Evolutionary conservation across 2,888 invertebrate genomes (phyloP).

Genomic region (Cataglyphis albicans): DNA sequence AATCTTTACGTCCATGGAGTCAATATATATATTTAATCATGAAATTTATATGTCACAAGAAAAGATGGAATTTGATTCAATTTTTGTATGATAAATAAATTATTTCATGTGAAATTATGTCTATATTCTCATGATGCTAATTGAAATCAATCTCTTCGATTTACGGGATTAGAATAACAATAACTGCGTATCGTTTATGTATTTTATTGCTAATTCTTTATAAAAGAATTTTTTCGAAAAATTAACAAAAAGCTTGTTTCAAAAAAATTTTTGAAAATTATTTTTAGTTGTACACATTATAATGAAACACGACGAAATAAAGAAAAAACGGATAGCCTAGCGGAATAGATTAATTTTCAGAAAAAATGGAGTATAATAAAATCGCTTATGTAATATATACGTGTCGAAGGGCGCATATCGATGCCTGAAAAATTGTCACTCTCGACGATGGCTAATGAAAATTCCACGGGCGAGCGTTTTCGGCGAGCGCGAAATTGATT

Average conservation of each 20-base stretch:
- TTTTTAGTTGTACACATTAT: background rate
- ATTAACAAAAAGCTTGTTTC: background rate
- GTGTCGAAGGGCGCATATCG: background rate
- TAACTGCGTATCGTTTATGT: too few species aligned
- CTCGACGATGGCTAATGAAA: slow-evolving; percentile 38
- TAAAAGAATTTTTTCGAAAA: background rate
- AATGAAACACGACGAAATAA: background rate
- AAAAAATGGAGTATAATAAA: background rate
- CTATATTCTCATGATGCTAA: background rate
- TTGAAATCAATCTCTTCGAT: background rate
- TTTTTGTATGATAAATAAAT: background rate
- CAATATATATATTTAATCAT: background rate
- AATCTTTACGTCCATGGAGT: background rate
- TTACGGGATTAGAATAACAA: background rate
- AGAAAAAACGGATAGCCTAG: background rate
- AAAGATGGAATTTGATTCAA: background rate
- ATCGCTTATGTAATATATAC: slow-evolving; percentile 4
- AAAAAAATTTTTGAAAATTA: background rate
- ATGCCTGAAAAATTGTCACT: slow-evolving; percentile 9
- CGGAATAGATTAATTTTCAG: slow-evolving; percentile 37
- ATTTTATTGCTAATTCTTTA: background rate
- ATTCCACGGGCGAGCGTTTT: slow-evolving; percentile 41
- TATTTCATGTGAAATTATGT: background rate
- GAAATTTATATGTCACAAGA: background rate
- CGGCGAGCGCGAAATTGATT: slow-evolving; percentile 47